These are phyloP conservation scores for Drosophila quinaria DNA, from an alignment of 2,888 invertebrate species.

Conservation along the genomic window DNA sequence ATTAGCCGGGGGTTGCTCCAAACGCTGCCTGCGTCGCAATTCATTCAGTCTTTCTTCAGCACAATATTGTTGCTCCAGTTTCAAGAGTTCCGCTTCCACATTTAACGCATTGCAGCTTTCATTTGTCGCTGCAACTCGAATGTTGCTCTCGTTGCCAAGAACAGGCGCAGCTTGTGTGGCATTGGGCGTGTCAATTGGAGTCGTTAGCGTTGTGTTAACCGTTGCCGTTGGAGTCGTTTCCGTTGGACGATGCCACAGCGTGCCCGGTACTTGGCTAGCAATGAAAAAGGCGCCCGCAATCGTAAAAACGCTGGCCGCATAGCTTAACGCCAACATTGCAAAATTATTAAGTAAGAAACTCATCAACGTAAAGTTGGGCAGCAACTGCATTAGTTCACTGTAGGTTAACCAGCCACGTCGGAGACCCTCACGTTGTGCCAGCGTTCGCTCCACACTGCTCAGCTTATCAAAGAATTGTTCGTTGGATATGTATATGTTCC, in stretches of 20 bases:
- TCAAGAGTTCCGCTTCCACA: constrained; percentile 82
- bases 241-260: constrained; percentile 80
- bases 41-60: constrained; percentile 75
- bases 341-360: constrained; percentile 83
- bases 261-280: constrained; percentile 87
- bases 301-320: constrained; percentile 85
- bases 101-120: constrained; percentile 69
- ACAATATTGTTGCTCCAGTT: constrained; percentile 78
- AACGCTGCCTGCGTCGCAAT: constrained; percentile 51
- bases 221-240: constrained; percentile 25
- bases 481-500: constrained; percentile 93
- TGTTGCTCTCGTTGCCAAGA: constrained; percentile 3
- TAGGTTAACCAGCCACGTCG: constrained; percentile 94
- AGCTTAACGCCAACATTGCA: constrained; percentile 84
- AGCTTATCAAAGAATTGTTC: constrained; percentile 91
- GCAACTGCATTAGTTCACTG: constrained; percentile 89
- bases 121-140: constrained; percentile 31
- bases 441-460: constrained; percentile 89
- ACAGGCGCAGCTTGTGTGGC: constrained; percentile 42
- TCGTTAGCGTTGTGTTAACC: constrained; percentile 20
- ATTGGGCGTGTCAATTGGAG: constrained; percentile 37
- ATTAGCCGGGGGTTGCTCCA: constrained; percentile 45
- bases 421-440: constrained; percentile 91
- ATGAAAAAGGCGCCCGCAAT: constrained; percentile 86
- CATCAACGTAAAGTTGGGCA: constrained; percentile 84